A percentile compares a stretch with the other conserved stretches of the same genome.
These are phyloP conservation scores for Phrynocephalus vlangalii DNA, from an alignment of 2,797 vertebrate species.

Conservation along the genomic window DNA sequence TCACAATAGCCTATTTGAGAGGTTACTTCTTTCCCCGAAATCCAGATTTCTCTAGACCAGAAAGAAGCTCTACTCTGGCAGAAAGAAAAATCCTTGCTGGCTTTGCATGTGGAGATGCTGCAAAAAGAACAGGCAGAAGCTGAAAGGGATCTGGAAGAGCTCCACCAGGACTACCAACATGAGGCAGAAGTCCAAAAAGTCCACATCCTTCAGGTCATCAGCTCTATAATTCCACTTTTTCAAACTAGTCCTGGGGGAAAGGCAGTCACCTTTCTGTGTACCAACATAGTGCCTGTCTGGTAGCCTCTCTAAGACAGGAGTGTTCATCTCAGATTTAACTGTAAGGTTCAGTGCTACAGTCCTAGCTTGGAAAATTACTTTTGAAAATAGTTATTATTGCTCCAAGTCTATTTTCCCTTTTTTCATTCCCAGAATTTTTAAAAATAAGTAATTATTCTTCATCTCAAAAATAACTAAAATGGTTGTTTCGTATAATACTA, in stretches of 20 bases:
- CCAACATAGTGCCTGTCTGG: background rate
- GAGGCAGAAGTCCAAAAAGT: conserved; percentile 78
- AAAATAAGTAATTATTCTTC: background rate
- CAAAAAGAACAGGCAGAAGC: conserved; percentile 79
- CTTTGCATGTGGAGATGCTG: conserved; percentile 84
- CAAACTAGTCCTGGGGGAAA: background rate
- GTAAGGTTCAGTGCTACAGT: background rate
- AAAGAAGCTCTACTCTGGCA: conserved; percentile 75
- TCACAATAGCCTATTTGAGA: background rate
- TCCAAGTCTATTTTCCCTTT: background rate
- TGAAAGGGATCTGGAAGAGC: conserved; percentile 77
- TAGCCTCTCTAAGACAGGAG: background rate
- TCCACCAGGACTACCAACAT: conserved; percentile 74
- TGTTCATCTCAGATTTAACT: background rate
- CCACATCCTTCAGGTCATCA: conserved; percentile 83
- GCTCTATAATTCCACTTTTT: background rate
- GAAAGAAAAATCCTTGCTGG: conserved; percentile 77
- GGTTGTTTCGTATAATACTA: background rate
- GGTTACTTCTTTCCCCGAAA: fast-evolving
- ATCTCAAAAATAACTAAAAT: too few relatives aligned
- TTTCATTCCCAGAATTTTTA: background rate
- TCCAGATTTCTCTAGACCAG: conserved; percentile 39
- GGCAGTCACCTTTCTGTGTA: background rate
- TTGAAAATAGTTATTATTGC: background rate
- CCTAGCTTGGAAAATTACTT: background rate